phyloP scores from a whole-genome alignment of 2,113 vertebrate species.

The Chloropsis cyanopogon region DNA sequence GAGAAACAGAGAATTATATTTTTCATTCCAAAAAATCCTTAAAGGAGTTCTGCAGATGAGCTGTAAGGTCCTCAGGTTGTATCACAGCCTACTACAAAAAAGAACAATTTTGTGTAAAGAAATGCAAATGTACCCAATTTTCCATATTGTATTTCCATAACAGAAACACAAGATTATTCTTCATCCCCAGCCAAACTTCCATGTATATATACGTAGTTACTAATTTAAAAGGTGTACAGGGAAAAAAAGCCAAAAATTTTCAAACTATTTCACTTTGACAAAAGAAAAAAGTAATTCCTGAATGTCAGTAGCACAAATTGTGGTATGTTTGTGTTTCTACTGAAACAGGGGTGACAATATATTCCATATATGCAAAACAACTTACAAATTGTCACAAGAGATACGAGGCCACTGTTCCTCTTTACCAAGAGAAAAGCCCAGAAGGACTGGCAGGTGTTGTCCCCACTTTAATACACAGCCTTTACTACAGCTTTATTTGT shows the following conservation, averaged over 20 bases:
- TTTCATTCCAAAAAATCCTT: background rate
- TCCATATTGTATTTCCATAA: background rate
- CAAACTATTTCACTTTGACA: background rate
- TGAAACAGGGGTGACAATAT: background rate
- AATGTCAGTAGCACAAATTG: background rate
- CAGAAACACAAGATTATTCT: background rate
- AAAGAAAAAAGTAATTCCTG: background rate
- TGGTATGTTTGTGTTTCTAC: background rate
- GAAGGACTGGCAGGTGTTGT: background rate
- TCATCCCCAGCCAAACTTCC: background rate
- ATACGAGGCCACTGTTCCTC: background rate
- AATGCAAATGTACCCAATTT: background rate
- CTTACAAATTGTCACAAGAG: rapidly evolving
- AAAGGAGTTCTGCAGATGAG: background rate
- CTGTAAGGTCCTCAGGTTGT: background rate
- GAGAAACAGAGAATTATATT: background rate
- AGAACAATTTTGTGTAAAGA: background rate
- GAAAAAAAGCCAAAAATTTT: background rate
- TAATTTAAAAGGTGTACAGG: background rate
- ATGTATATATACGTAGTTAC: background rate
- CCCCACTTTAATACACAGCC: background rate
- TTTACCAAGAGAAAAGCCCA: background rate
- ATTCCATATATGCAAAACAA: background rate
- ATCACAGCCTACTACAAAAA: background rate
- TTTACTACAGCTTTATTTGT: background rate